Percentiles rank a stretch among this genome's conserved stretches.
phyloP scores from a whole-genome alignment of 2,113 vertebrate genomes.

The Macrotus californicus region DNA sequence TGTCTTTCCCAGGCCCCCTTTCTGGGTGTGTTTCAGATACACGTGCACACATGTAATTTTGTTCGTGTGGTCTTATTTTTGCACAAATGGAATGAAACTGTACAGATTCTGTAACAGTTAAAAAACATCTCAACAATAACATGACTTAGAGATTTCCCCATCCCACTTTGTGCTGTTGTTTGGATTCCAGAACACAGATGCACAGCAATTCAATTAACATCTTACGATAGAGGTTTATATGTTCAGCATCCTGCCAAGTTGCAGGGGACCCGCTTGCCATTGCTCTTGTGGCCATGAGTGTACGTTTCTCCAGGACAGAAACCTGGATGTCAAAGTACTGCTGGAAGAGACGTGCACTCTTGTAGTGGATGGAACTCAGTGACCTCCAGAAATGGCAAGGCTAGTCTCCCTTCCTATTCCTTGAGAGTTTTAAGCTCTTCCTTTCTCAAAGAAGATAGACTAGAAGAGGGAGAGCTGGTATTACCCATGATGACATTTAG shows the following conservation, averaged over 20 bases:
- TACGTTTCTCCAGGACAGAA: neutral
- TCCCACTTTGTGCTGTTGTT: neutral
- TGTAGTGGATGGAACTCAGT: too few relatives aligned
- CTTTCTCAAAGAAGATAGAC: neutral
- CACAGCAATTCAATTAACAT: neutral
- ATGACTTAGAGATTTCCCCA: neutral
- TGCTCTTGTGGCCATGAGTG: fast-evolving
- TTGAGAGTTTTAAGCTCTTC: neutral
- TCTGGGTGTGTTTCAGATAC: neutral
- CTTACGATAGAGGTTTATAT: neutral
- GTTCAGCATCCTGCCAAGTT: neutral
- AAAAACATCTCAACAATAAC: neutral
- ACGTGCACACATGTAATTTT: neutral
- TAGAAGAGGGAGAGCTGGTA: too few relatives aligned
- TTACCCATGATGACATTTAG: neutral
- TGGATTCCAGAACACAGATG: neutral
- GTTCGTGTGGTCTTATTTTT: neutral
- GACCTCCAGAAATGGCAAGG: neutral
- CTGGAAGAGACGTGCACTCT: fast-evolving
- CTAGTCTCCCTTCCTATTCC: neutral
- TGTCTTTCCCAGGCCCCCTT: neutral
- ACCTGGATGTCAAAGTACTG: neutral
- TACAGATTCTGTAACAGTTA: neutral
- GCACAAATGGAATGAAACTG: neutral
- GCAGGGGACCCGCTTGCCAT: neutral